A percentile compares a stretch with the other conserved stretches of the same genome.
Evolutionary conservation across 1,140 invertebrate genomes (phyloP).

Genomic region (Caerostris darwini): DNA sequence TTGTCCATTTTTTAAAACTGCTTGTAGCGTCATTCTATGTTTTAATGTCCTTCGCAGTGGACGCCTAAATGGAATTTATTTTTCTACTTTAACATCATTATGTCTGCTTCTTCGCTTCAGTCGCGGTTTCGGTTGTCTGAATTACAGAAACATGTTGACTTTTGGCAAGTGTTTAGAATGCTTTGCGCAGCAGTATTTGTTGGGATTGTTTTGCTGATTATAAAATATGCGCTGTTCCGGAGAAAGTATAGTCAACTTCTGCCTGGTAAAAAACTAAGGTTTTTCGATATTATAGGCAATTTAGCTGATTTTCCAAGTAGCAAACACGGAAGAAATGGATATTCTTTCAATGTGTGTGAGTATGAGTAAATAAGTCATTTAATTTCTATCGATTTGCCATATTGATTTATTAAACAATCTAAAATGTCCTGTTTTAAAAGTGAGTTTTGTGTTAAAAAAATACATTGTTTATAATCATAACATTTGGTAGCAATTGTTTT

Average conservation of each 20-base stretch:
- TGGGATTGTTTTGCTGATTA: not conserved
- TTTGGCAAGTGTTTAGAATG: not conserved
- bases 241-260: not conserved
- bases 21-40: not conserved
- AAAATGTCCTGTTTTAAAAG: no score
- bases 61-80: not conserved
- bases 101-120: not conserved
- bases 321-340: not conserved
- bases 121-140: not conserved
- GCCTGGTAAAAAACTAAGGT: not conserved
- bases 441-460: no score
- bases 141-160: not conserved
- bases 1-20: no score
- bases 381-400: no score
- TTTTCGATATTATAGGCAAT: not conserved
- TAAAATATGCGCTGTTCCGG: not conserved
- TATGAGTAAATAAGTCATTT: not conserved
- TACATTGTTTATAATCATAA: no score
- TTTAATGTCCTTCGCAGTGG: not conserved
- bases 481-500: no score
- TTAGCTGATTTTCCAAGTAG: not conserved
- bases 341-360: conserved; percentile 33
- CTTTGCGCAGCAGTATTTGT: not conserved
- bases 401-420: no score
- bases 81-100: not conserved